Evolutionary conservation across 2,888 invertebrate species (phyloP), one percentile per base, ranked within the genome.

Genomic region (Melanotus villosus): DNA sequence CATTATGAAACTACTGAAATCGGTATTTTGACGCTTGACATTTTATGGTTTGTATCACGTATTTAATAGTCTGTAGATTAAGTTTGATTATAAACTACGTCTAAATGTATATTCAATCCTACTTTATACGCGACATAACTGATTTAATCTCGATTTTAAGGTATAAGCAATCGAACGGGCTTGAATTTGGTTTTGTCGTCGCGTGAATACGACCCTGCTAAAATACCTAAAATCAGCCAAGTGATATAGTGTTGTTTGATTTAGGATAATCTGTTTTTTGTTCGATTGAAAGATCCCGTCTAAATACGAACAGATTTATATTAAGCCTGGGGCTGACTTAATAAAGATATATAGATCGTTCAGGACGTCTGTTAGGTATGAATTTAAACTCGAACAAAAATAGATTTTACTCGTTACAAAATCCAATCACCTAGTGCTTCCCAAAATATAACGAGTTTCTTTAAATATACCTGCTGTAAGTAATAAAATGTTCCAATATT

Each of bases 261-360:
- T 72, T 70, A 58, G 64, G 66, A 68, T 72, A 72, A 74, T 72
- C 72, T 72, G 70, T 63, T 73, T 67, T 70, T 73, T 71, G 65
- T 73, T 62, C 56, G 41, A 69, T 66, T 71, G 67, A 74, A 72
- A 71, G 74, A 76, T 73, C 73, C 70, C 71, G 71, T 70, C 65
- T 75, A 76, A 76, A 76, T 74, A 73, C 73, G 70, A 75, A 62
- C 73, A 75, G 75, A 76, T 76, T 76, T 76, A 76, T 75, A 67
- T 68, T 69, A 69, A 69, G 70, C 75, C 68, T 54, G 59, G 73
- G 66, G 38, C 62, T 71, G 74, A 74, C 75, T 75, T 74, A 73
- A 73, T 73, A 75, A 73, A 75, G 75, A 75, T 75, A 75, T 75
- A 75, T 75, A 71, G 72, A 68, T 60, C 70, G 58, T 52, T 62